Evolutionary conservation across 2,797 vertebrate genomes (phyloP).

Genomic region (Xenops minutus): DNA sequence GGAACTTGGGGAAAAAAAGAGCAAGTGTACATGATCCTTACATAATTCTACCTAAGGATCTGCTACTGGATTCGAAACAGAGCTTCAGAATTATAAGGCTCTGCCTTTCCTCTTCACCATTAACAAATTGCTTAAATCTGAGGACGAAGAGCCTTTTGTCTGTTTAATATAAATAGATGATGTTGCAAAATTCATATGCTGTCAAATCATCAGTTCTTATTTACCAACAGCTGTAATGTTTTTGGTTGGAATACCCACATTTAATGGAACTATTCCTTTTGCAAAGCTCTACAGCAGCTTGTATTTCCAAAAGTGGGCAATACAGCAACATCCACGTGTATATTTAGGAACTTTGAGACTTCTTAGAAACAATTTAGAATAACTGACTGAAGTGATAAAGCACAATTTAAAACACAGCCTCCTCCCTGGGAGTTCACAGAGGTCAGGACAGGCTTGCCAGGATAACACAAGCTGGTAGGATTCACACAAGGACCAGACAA

Average conservation of each 20-base stretch:
- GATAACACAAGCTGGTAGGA: background rate
- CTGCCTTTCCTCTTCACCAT: background rate
- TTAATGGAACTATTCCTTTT: background rate
- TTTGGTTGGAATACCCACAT: background rate
- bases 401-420: background rate
- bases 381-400: background rate
- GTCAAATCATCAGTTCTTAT: background rate
- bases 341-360: background rate
- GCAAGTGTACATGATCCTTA: background rate
- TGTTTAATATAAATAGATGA: background rate
- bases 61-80: background rate
- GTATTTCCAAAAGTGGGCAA: background rate
- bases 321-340: background rate
- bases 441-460: background rate
- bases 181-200: background rate
- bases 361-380: background rate
- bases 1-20: conserved; percentile 80
- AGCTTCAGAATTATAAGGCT: background rate
- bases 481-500: background rate
- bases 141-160: background rate
- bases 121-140: background rate
- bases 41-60: background rate
- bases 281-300: background rate
- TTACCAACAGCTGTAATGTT: background rate
- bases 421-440: background rate